Conservation (phyloP, 2,888 invertebrate species). For the Apodemia mormo region DNA sequence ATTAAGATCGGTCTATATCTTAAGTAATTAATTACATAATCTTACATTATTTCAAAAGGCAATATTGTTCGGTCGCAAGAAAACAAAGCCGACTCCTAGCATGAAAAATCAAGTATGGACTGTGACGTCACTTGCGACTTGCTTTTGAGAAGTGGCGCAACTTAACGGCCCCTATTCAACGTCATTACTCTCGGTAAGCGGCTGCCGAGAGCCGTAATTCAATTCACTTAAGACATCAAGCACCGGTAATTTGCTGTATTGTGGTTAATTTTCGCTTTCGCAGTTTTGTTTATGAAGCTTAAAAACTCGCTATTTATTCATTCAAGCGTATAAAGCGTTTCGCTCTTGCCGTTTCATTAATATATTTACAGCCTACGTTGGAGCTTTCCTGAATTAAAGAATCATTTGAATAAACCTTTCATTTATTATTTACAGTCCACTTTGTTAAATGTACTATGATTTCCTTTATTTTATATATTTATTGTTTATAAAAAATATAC, state of each 20-base stretch:
- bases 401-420: not conserved
- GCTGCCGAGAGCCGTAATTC: constrained; percentile 26
- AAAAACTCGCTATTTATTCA: constrained; percentile 8
- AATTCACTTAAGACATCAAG: constrained; percentile 29
- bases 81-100: no score
- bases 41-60: no score
- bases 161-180: constrained; percentile 25
- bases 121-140: not conserved
- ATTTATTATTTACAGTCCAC: not conserved
- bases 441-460: no score
- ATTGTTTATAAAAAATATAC: no score
- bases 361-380: not conserved
- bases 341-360: not conserved
- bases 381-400: not conserved
- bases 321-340: not conserved
- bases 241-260: constrained; percentile 21
- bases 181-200: constrained; percentile 26
- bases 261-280: constrained; percentile 1
- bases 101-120: not conserved
- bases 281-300: not conserved
- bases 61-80: no score
- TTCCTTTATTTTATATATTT: no score
- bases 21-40: no score
- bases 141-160: constrained; percentile 11
- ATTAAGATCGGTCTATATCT: no score